A percentile compares a stretch with the other conserved stretches of the same genome.
These are phyloP conservation scores for Ectemnius cavifrons DNA, from an alignment of 2,888 invertebrate species.

Conservation along the genomic window DNA sequence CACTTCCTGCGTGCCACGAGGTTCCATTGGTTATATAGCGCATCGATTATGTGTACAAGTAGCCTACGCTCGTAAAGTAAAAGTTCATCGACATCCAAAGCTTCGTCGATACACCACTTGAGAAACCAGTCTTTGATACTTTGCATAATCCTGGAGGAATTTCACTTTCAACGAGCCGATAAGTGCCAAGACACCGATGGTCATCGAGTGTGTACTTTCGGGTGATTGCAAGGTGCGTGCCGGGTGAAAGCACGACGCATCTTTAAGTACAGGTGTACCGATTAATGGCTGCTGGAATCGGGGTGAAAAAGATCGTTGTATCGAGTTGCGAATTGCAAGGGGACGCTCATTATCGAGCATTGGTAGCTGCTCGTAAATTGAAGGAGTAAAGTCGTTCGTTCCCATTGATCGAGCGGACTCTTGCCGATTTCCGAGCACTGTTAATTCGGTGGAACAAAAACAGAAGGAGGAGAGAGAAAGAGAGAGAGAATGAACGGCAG, in stretches of 20 bases:
- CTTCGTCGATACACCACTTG: no score
- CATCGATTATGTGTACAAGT: no score
- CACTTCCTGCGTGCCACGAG: no score
- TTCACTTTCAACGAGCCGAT: background rate
- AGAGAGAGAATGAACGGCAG: no score
- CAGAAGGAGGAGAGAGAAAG: background rate
- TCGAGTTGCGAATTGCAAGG: background rate
- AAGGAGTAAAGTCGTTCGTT: background rate
- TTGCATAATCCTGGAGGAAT: no score
- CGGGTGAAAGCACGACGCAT: conserved; percentile 13
- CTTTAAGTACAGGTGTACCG: conserved; percentile 8
- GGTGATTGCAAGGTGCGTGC: conserved; percentile 3
- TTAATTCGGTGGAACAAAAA: conserved; percentile 22
- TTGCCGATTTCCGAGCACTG: background rate
- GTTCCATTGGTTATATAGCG: no score
- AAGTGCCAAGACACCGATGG: conserved; percentile 16
- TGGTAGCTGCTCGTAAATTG: background rate
- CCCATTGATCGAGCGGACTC: background rate
- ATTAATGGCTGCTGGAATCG: background rate
- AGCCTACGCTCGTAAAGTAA: no score
- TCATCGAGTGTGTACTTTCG: conserved; percentile 5
- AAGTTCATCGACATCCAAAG: no score
- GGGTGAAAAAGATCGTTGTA: background rate
- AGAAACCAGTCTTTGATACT: no score
- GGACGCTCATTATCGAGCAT: background rate